Evolutionary conservation across 2,113 vertebrate species (phyloP).

Genomic region (Peucedramus taeniatus): DNA sequence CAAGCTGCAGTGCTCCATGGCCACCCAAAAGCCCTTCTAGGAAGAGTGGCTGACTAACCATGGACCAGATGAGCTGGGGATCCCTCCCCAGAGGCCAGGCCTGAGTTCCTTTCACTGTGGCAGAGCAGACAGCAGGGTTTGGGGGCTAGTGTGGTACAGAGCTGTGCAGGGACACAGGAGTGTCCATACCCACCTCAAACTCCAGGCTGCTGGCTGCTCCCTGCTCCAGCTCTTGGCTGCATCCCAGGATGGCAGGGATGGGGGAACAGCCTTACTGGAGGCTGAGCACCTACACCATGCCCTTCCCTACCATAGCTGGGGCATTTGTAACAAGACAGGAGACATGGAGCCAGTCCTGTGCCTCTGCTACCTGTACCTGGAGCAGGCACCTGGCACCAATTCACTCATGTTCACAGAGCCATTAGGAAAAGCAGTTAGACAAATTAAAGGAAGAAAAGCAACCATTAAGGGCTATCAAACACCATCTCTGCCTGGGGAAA

Average conservation of each 20-base stretch:
- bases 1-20: not conserved
- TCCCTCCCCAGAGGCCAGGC: not conserved
- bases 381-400: not conserved
- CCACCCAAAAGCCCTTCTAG: not conserved
- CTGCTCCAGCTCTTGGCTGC: not conserved
- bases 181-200: not conserved
- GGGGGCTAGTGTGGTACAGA: not conserved
- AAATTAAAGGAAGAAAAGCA: conserved; percentile 27
- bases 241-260: not conserved
- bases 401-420: not conserved
- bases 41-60: not conserved
- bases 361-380: not conserved
- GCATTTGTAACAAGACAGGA: not conserved
- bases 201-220: not conserved
- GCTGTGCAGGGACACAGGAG: not conserved
- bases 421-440: conserved; percentile 33
- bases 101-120: not conserved
- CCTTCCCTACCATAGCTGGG: rapidly evolving
- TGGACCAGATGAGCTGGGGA: rapidly evolving
- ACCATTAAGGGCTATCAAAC: conserved; percentile 15
- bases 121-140: not conserved
- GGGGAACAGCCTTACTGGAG: not conserved
- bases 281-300: not conserved
- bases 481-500: not conserved
- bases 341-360: not conserved